Conservation (phyloP, 2,113 vertebrate genomes). For the Paedocypris sp. region DNA sequence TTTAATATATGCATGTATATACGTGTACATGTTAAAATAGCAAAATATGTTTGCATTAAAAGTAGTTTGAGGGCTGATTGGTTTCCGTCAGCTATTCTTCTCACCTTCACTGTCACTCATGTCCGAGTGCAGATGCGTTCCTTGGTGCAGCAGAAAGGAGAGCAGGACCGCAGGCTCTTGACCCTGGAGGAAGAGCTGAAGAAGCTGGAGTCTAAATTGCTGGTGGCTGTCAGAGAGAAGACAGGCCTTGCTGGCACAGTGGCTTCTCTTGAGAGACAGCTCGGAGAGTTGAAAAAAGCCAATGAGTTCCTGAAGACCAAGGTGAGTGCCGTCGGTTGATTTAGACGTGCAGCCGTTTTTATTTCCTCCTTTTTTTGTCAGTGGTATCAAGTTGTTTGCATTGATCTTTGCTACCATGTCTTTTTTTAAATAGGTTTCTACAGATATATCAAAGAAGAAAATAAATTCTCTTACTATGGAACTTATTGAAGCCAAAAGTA, state of each 20-base stretch:
- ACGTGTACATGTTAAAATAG: too few species aligned
- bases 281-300: constrained; percentile 69
- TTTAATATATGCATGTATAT: too few species aligned
- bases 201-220: constrained; percentile 75
- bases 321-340: too few species aligned
- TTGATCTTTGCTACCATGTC: too few species aligned
- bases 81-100: neutral
- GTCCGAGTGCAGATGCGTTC: constrained; percentile 65
- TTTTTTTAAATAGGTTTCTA: constrained; percentile 64
- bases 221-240: constrained; percentile 73
- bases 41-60: too few species aligned
- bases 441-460: constrained; percentile 77
- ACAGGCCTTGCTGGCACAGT: constrained; percentile 67
- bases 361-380: neutral
- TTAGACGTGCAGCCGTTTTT: too few species aligned
- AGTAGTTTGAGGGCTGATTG: neutral
- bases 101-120: neutral
- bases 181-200: constrained; percentile 71
- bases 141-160: constrained; percentile 73
- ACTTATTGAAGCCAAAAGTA: constrained; percentile 77
- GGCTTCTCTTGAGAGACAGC: constrained; percentile 77
- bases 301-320: constrained; percentile 87
- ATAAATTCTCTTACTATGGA: constrained; percentile 76
- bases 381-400: too few species aligned
- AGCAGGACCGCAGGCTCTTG: constrained; percentile 70